phyloP scores from a whole-genome alignment of 2,888 invertebrate species.

The Thumatha senex region DNA sequence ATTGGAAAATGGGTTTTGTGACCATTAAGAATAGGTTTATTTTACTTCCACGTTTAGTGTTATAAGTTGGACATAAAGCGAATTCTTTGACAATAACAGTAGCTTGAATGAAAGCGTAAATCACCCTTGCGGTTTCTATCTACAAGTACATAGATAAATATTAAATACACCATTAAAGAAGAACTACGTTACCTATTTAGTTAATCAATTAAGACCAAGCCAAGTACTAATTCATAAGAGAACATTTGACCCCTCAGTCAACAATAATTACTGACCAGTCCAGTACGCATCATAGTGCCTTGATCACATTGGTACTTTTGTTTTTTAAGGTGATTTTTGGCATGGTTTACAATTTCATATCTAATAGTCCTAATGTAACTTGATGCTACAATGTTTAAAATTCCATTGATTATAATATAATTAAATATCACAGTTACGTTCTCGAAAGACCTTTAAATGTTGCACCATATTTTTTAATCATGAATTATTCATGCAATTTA shows the following conservation, averaged over 20 bases:
- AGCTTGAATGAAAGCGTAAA: conserved; percentile 37
- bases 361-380: too few species aligned
- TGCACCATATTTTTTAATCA: conserved; percentile 52
- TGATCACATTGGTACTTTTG: conserved; percentile 11
- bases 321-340: not conserved
- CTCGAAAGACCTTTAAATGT: conserved; percentile 42
- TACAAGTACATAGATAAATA: too few species aligned
- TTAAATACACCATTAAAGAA: too few species aligned
- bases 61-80: conserved; percentile 3
- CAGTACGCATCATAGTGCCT: conserved; percentile 32
- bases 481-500: conserved; percentile 62
- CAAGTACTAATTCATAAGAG: conserved; percentile 41
- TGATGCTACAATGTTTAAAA: too few species aligned
- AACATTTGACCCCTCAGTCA: conserved; percentile 46
- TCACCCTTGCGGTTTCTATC: conserved; percentile 18
- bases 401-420: not conserved
- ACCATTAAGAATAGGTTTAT: not conserved
- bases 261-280: conserved; percentile 38
- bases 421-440: conserved; percentile 17
- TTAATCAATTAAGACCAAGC: conserved; percentile 25
- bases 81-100: conserved; percentile 27
- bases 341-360: too few species aligned
- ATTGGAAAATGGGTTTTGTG: conserved; percentile 21
- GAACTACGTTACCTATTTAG: too few species aligned
- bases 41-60: not conserved